Evolutionary conservation across 1,140 invertebrate species (phyloP).

Genomic region (Bombus pyrosoma): DNA sequence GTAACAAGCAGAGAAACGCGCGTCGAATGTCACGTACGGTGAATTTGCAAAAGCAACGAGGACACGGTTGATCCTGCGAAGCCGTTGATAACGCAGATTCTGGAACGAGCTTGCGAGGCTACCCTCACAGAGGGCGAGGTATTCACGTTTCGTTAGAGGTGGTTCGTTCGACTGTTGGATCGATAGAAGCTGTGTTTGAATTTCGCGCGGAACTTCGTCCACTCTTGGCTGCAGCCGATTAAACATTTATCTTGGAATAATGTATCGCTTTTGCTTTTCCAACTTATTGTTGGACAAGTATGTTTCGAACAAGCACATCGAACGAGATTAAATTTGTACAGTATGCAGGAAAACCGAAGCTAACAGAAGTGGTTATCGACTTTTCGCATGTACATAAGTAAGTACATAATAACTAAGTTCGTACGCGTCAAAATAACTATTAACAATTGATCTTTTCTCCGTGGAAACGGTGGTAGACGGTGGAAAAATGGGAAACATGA

Average conservation of each 20-base stretch:
- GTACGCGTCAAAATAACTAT: background rate
- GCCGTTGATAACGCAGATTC: slow-evolving; percentile 45
- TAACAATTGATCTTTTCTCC: background rate
- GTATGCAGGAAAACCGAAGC: background rate
- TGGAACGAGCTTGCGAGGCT: background rate
- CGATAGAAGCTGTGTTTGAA: background rate
- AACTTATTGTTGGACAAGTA: background rate
- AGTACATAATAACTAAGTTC: background rate
- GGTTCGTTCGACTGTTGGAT: background rate
- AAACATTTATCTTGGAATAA: background rate
- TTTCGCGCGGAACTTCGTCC: background rate
- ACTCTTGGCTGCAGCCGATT: background rate
- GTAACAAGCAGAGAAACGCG: slow-evolving; percentile 34
- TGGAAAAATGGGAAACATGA: background rate
- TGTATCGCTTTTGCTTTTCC: no score
- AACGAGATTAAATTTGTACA: background rate
- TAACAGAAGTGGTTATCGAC: background rate
- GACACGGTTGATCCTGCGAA: background rate
- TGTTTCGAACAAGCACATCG: background rate
- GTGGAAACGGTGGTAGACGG: background rate
- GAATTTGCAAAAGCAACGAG: slow-evolving; percentile 21
- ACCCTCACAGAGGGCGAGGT: slow-evolving; percentile 52
- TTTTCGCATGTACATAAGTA: background rate
- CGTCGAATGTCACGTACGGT: slow-evolving; percentile 14
- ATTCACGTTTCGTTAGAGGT: background rate